Base-by-base conservation (phyloP, 2,888 invertebrate genomes). In the Dorcus hopei region DNA sequence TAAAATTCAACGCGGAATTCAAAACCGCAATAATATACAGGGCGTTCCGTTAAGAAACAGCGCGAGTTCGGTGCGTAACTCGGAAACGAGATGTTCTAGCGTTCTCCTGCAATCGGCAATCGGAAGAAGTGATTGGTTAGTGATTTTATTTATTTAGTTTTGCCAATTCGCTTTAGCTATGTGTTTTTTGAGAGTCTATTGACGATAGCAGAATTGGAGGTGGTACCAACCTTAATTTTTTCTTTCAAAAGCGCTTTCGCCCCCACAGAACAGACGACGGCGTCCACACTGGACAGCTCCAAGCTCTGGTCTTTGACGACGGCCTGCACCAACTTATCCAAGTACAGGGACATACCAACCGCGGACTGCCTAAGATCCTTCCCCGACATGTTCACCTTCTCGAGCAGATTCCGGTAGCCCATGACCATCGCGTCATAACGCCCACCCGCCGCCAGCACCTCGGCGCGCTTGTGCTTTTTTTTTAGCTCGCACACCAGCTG, bases 371-470 rank as follows among this genome's bases (percentile, higher is more conserved):
- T 62, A 16, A 72, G 59, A 55, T 72, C 73, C 56, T 67, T 70
- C 26, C 63, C 66, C 6, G 61, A 52, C 60, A 71, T 68, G 58
- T 67, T 71, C 3, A 70, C 72, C 52, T 72, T 70, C 39, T 72
- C 72, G 58, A 74, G 67, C 14, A 72, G 79, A 63, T 82, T 85
- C 79, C 89, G 85, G 70, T 89, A 90, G 52, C 86, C 85, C 53
- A 84, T 80, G 9, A 97, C 83, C 80, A 96, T 83, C 8, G 84
- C 84, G 76, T 97, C 95, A 70, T 96, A 97, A 67, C 95, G 85
- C 41, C 96, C 95, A 0, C 97, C 97, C 6, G 87, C 90, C 0
- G 95, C 95, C 45, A 97, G 81, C 0, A 95, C 86, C 65, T 84
- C 90, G 14, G 77, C 76, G 60, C 80, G 80, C 61, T 80, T 81